Conservation (phyloP, 2,888 invertebrate species). For the Odontocolon sp. region DNA sequence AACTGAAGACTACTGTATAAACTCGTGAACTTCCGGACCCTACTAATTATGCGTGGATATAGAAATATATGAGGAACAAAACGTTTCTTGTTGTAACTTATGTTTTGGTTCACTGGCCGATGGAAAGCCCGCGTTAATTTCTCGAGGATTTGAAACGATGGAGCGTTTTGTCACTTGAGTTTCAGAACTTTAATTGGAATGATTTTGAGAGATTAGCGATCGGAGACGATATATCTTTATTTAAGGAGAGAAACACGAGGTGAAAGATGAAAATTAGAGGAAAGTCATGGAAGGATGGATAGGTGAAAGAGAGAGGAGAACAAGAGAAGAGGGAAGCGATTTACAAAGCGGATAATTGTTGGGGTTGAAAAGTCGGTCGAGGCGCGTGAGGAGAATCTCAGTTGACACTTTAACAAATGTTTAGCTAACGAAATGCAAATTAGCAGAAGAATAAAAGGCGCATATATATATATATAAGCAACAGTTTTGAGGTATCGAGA, state of each 20-base stretch:
- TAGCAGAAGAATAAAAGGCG: neutral
- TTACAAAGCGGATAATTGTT: conserved; percentile 23
- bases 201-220: conserved; percentile 11
- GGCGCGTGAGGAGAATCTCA: conserved; percentile 20
- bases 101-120: neutral
- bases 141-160: neutral
- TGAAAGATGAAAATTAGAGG: neutral
- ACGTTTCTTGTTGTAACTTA: neutral
- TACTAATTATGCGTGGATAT: no score
- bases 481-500: no score
- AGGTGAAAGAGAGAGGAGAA: neutral
- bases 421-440: neutral
- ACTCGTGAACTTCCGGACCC: no score
- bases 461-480: no score
- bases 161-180: conserved; percentile 9
- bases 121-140: conserved; percentile 5
- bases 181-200: neutral
- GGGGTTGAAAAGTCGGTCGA: conserved; percentile 12
- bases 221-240: neutral
- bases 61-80: neutral
- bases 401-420: neutral
- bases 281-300: neutral
- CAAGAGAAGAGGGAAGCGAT: neutral
- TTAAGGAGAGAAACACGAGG: neutral
- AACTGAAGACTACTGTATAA: no score